Evolutionary conservation across 2,888 invertebrate genomes (phyloP).

Genomic region (Cataglyphis cursor): DNA sequence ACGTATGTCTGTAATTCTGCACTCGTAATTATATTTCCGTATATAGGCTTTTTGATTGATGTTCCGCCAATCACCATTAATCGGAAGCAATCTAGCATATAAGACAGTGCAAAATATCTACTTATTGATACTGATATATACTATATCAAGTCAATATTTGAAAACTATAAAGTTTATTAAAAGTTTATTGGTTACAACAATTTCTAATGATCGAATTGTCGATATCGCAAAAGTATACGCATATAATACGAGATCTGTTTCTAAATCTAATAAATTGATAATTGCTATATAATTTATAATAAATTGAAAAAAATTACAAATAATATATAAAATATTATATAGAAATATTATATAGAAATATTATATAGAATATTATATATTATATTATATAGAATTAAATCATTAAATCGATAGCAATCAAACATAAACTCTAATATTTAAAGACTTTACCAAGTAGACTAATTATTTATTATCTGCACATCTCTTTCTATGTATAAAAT

Average conservation of each 20-base stretch:
- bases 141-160: slow-evolving; percentile 8
- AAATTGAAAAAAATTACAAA: slow-evolving; percentile 46
- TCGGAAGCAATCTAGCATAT: background rate
- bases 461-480: slow-evolving; percentile 29
- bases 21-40: slow-evolving; percentile 21
- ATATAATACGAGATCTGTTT: slow-evolving; percentile 33
- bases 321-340: slow-evolving; percentile 51
- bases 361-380: no score
- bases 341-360: no score
- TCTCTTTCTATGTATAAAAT: background rate
- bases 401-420: slow-evolving; percentile 21
- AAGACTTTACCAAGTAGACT: slow-evolving; percentile 17
- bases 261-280: slow-evolving; percentile 48
- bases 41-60: background rate
- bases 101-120: background rate
- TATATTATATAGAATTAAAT: slow-evolving; percentile 37
- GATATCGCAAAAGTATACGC: slow-evolving; percentile 40
- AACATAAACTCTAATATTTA: slow-evolving; percentile 53
- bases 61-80: background rate
- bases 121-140: background rate
- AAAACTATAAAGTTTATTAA: slow-evolving; percentile 36
- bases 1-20: slow-evolving; percentile 16
- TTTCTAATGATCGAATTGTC: slow-evolving; percentile 39
- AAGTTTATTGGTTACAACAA: slow-evolving; percentile 36
- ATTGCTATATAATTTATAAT: slow-evolving; percentile 68